Evolutionary conservation across 2,797 vertebrate genomes (phyloP).

Genomic region (Lepus townsendii): DNA sequence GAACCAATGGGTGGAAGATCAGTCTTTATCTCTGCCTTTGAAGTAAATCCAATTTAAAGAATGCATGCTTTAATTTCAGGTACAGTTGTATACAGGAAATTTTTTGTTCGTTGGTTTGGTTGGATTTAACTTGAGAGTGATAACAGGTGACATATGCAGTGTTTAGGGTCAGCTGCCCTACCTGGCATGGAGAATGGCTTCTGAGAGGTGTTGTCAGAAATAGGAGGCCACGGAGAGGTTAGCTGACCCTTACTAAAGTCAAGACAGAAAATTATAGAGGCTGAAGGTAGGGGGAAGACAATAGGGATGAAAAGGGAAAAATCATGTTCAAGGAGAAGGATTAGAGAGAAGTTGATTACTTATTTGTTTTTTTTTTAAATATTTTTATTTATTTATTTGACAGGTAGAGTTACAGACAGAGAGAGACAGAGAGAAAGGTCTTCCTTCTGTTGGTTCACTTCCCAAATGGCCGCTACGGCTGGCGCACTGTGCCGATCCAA

Average conservation of each 20-base stretch:
- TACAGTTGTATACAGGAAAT: neutral
- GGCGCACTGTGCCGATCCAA: too few relatives aligned
- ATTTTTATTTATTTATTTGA: too few relatives aligned
- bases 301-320: neutral
- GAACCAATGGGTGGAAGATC: too few relatives aligned
- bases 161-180: too few relatives aligned
- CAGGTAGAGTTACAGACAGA: too few relatives aligned
- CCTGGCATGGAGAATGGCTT: neutral
- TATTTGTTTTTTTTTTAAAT: neutral
- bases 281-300: neutral
- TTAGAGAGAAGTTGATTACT: neutral
- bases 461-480: too few relatives aligned
- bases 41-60: neutral
- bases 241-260: neutral
- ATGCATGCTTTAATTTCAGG: neutral
- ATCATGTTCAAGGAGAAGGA: neutral
- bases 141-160: accelerated
- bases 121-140: neutral
- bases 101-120: neutral
- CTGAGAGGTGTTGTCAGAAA: neutral
- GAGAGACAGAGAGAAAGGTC: too few relatives aligned
- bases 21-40: too few relatives aligned
- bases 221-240: accelerated
- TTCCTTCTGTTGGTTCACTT: too few relatives aligned
- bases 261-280: neutral